Evolutionary conservation across 2,797 vertebrate genomes (phyloP).

Genomic region (Chaenodraco wilsoni): DNA sequence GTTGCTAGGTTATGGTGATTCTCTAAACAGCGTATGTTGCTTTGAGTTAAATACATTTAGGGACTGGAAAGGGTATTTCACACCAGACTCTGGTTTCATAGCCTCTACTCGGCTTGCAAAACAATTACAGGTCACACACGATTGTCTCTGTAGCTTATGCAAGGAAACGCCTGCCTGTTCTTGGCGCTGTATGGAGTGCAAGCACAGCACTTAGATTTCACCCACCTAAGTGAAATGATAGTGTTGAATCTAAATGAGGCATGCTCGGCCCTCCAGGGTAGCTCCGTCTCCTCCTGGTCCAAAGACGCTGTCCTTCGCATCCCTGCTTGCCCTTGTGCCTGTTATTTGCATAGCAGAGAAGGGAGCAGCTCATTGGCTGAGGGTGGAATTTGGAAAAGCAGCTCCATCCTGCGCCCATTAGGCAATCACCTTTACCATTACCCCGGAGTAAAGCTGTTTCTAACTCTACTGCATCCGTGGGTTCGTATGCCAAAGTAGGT

Average conservation of each 20-base stretch:
- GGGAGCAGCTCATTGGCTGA: constrained; percentile 49
- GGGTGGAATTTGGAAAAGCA: constrained; percentile 40
- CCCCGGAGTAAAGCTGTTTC: constrained; percentile 27
- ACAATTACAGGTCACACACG: constrained; percentile 32
- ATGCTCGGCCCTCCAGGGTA: constrained; percentile 38
- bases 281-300: constrained; percentile 51
- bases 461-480: constrained; percentile 14
- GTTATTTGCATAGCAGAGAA: constrained; percentile 58
- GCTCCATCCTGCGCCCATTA: constrained; percentile 40
- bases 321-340: constrained; percentile 56
- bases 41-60: constrained; percentile 40
- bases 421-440: constrained; percentile 46
- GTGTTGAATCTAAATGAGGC: constrained; percentile 71
- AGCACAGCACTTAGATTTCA: constrained; percentile 56
- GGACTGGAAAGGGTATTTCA: constrained; percentile 35
- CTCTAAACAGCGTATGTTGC: constrained; percentile 32
- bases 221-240: constrained; percentile 55
- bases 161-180: constrained; percentile 34
- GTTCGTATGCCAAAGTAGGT: constrained; percentile 1
- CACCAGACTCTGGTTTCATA: constrained; percentile 28
- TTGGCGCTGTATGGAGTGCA: constrained; percentile 36
- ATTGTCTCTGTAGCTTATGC: constrained; percentile 22
- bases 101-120: constrained; percentile 38
- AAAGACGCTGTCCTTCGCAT: constrained; percentile 60
- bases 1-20: constrained; percentile 52